Base-by-base conservation (phyloP, 2,113 vertebrate species). In the Bucco capensis region DNA sequence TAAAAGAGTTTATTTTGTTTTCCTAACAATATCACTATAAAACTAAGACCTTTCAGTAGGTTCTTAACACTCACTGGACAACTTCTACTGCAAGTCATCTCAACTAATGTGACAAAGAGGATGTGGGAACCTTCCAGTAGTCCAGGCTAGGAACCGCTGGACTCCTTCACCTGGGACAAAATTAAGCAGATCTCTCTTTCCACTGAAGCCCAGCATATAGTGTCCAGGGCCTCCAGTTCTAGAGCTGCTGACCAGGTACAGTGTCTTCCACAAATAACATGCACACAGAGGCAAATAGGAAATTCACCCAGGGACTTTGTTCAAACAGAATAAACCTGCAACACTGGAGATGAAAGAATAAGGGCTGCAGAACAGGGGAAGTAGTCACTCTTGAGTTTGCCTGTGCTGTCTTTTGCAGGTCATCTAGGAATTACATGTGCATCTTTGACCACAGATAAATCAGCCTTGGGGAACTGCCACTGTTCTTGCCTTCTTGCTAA, bases 201-300 rank as follows among this genome's bases (percentile, higher is more conserved):
- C 98, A 98, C 97, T 97, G 98, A 98, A 98, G 98, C 97, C 98
- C 97, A 97, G 97, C 97, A 97, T 97, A 98, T 97, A 98, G 98
- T 96, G 98, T 98, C 98, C 98, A 98, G 97, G 98, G 98, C 98
- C 98, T 98, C 98, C 98, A 98, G 98, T 98, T 98, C 98, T 98
- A 98, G 97, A 98, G 98, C 98, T 99, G 98, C 97, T 98, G 98
- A 97, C 97, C 98, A 97, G 98, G 97, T 97, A 97, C 97, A 96
- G 97, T 96, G 98, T 99, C 98, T 98, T 98, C 98, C 98, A 98
- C 96, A 98, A 98, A 99, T 98, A 99, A 99, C 98, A 99, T 96
- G 98, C 98, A 98, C 98, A 99, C 98, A 98, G 97, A 99, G 98
- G 98, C 98, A 99, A 98, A 98, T 97, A 98, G 98, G 98, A 99